Evolutionary conservation across 2,888 invertebrate species (phyloP), one percentile per base, ranked within the genome.

Genomic region (Molanna angustata): DNA sequence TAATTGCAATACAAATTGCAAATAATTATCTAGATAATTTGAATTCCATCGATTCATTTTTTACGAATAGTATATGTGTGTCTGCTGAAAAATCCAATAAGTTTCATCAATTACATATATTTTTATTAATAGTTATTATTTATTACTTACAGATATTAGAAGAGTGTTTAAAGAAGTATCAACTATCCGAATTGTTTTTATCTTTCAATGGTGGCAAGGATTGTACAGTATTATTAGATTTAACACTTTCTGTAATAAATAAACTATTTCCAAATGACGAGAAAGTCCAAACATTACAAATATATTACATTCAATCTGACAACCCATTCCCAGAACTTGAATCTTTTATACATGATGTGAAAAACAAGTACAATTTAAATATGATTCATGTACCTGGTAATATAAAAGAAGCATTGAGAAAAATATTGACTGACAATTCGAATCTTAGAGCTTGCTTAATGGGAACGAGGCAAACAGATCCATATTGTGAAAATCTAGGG

Each of bases 191-290:
- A 69, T 75, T 94, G 13, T 93, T 94, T 64, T 67, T 99, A 21
- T 90, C 94, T 19, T 99, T 98, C 71, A 99, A 99, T 68, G 99
- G 99, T 2, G 99, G 99, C 1, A 99, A 99, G 75, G 99, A 99
- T 73, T 98, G 98, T 67, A 97, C 97, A 0, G 93, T 88, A 0
- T 77, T 98, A 11, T 74, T 99, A 58, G 74, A 76, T 58, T 62
- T 76, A 20, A 68, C 70, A 7, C 59, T 73, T 60, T 63, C 70
- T 51, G 57, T 70, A 54, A 53, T 77, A 35, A 62, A 65, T 51
- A 64, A 72, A 4, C 61, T 69, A 33, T 63, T 68, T 54, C 65
- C 63, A 4, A 65, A 69, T 2, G 62, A 74, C 20, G 64, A 72
- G 44, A 67, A 67, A n/a, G 70, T 59, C 61, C 67, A 72, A 61